These are phyloP conservation scores for Petrocephalus zakoni DNA, from an alignment of 2,113 vertebrate genomes.

Conservation along the genomic window DNA sequence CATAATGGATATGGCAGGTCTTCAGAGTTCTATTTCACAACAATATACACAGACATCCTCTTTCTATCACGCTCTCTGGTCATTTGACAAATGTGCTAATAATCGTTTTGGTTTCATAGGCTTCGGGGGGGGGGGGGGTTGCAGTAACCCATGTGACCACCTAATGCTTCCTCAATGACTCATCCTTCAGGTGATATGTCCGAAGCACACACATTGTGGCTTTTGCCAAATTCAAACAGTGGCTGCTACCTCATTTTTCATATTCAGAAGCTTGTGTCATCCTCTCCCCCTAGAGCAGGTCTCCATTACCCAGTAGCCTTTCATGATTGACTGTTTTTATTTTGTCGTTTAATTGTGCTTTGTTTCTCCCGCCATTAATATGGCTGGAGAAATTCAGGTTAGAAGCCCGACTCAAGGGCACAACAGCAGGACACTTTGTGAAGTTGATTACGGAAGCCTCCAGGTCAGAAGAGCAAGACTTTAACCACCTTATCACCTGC, in stretches of 20 bases:
- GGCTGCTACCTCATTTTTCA: background rate
- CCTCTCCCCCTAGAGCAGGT: background rate
- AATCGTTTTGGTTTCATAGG: background rate
- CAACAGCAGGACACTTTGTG: background rate
- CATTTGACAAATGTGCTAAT: background rate
- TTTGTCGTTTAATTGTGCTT: background rate
- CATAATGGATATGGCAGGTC: background rate
- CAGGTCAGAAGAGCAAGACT: background rate
- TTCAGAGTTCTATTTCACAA: background rate
- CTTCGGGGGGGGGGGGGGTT: background rate
- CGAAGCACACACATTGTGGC: background rate
- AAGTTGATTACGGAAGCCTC: background rate
- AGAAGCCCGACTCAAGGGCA: background rate
- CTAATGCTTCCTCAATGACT: background rate
- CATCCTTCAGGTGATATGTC: background rate
- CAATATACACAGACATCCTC: background rate
- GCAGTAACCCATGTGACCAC: background rate
- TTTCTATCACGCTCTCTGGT: background rate
- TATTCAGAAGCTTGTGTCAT: background rate
- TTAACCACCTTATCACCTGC: background rate
- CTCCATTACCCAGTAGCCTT: background rate
- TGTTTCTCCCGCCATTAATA: background rate
- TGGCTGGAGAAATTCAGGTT: background rate
- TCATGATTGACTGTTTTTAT: background rate
- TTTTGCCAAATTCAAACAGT: background rate